phyloP scores from a whole-genome alignment of 1,140 invertebrate genomes.

The Neodiprion pinetum region DNA sequence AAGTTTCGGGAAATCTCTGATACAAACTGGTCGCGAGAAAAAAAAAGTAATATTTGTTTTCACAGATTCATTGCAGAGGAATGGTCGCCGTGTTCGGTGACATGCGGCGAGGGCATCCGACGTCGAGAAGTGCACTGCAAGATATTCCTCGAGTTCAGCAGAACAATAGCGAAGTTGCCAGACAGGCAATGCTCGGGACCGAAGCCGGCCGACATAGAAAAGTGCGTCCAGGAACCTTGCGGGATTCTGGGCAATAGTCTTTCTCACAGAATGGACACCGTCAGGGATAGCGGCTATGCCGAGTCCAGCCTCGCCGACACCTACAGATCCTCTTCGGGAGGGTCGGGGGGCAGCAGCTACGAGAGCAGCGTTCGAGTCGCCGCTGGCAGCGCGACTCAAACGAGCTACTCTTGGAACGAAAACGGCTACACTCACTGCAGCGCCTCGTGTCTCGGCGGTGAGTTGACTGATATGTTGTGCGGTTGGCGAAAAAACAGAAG shows the following conservation, averaged over 20 bases:
- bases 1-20: not conserved
- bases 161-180: conserved; percentile 83
- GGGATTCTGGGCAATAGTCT: conserved; percentile 48
- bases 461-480: conserved; percentile 14
- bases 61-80: conserved; percentile 77
- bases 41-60: conserved; percentile 6
- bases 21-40: not conserved
- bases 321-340: conserved; percentile 55
- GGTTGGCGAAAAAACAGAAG: not conserved
- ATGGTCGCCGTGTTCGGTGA: conserved; percentile 89
- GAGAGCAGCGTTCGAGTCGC: conserved; percentile 66
- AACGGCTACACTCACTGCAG: conserved; percentile 90
- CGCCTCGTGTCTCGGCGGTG: conserved; percentile 91
- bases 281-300: conserved; percentile 57
- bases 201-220: conserved; percentile 80
- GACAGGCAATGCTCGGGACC: conserved; percentile 87
- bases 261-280: conserved; percentile 57
- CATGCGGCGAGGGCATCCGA: conserved; percentile 87
- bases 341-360: conserved; percentile 39
- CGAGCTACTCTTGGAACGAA: conserved; percentile 83
- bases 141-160: conserved; percentile 90
- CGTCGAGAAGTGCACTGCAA: conserved; percentile 87
- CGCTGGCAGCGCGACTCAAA: conserved; percentile 62
- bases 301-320: conserved; percentile 70
- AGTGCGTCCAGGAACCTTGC: conserved; percentile 80